A percentile compares a stretch with the other conserved stretches of the same genome.
These are phyloP conservation scores for Cossypha dichroa DNA, from an alignment of 2,797 vertebrate species.

Conservation along the genomic window DNA sequence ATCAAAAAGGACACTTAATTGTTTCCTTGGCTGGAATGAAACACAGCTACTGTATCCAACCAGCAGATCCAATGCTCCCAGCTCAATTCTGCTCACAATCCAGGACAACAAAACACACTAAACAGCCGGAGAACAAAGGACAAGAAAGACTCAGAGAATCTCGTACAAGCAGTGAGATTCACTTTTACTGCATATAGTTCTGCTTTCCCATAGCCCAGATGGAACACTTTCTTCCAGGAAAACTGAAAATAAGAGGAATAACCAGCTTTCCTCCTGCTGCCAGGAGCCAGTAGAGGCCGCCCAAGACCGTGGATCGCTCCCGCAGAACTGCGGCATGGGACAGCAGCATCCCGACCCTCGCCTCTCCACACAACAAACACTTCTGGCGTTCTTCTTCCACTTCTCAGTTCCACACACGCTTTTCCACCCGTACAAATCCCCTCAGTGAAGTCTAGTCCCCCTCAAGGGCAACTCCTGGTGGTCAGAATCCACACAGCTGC, in stretches of 20 bases:
- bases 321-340: not conserved
- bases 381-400: not conserved
- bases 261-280: not conserved
- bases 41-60: not conserved
- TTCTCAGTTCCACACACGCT: not conserved
- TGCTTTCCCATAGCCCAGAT: not conserved
- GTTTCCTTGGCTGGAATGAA: not conserved
- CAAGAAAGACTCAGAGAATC: not conserved
- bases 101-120: not conserved
- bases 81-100: not conserved
- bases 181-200: not conserved
- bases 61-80: not conserved
- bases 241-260: fast-evolving
- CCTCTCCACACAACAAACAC: not conserved
- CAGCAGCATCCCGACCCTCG: not conserved
- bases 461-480: not conserved
- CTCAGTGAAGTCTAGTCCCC: not conserved
- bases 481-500: not conserved
- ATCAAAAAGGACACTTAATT: not conserved
- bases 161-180: fast-evolving
- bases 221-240: not conserved
- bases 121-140: not conserved
- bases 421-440: not conserved
- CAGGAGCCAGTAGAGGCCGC: not conserved
- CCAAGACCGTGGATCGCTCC: not conserved